Evolutionary conservation across 2,888 invertebrate species (phyloP).

Genomic region (Drosophila quasianomalipes): DNA sequence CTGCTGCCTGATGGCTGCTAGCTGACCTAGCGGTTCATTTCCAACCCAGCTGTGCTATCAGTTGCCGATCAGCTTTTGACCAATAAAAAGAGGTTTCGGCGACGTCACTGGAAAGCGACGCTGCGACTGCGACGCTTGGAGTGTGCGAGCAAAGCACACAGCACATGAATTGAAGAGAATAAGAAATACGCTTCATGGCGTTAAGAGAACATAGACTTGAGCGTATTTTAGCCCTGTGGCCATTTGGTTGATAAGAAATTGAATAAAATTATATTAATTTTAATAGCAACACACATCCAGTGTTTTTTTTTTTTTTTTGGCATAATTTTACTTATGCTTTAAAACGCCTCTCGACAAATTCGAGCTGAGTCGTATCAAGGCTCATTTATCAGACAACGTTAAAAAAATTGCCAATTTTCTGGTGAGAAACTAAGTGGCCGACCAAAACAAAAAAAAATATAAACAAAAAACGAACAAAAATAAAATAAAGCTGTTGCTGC

Average conservation of each 20-base stretch:
- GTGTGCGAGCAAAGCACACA: conserved; percentile 3
- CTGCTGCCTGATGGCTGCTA: conserved; percentile 30
- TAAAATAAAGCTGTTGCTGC: conserved; percentile 42
- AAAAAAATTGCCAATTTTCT: conserved; percentile 58
- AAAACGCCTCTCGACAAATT: conserved; percentile 49
- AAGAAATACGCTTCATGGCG: conserved; percentile 2
- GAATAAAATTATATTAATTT: conserved; percentile 75
- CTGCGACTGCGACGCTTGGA: conserved; percentile 39
- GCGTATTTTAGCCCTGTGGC: conserved; percentile 46
- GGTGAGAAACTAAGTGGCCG: conserved; percentile 49
- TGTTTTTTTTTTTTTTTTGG: conserved; percentile 30
- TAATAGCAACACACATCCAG: conserved; percentile 56
- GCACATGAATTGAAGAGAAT: conserved; percentile 32
- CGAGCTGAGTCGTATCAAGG: conserved; percentile 53
- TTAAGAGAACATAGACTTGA: conserved; percentile 50
- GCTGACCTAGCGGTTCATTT: conserved; percentile 81
- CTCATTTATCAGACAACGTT: conserved; percentile 69
- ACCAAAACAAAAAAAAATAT: conserved; percentile 5
- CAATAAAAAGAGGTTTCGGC: conserved; percentile 79
- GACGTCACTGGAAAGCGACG: conserved; percentile 64
- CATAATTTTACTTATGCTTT: conserved; percentile 47
- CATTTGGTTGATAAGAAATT: conserved; percentile 71
- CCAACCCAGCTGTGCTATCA: conserved; percentile 77
- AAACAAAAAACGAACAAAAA: conserved; percentile 11
- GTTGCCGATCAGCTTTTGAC: conserved; percentile 80